A percentile compares a stretch with the other conserved stretches of the same genome.
phyloP scores from a whole-genome alignment of 2,797 vertebrate species.

The Lates japonicus region DNA sequence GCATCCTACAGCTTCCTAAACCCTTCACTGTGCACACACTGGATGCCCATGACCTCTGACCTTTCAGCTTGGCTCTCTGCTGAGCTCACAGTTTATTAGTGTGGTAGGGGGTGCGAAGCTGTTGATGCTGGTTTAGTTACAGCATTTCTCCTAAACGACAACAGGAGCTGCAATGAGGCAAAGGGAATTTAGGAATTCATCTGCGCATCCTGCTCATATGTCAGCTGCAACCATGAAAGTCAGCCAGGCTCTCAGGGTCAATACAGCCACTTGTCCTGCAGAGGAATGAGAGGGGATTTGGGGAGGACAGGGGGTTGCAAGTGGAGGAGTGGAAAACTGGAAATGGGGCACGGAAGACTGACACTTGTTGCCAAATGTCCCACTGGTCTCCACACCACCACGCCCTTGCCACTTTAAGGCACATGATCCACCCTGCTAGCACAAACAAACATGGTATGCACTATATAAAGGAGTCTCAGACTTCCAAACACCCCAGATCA shows the following conservation, averaged over 20 bases:
- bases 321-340: conserved; percentile 70
- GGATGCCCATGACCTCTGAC: conserved; percentile 60
- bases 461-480: conserved; percentile 83
- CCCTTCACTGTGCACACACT: conserved; percentile 38
- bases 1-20: conserved; percentile 48
- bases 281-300: conserved; percentile 36
- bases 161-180: conserved; percentile 56
- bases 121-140: conserved; percentile 59
- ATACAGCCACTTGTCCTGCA: conserved; percentile 63
- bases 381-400: conserved; percentile 49
- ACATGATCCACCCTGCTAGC: conserved; percentile 55
- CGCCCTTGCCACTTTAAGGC: conserved; percentile 54
- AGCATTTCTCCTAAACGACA: conserved; percentile 41
- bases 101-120: conserved; percentile 33
- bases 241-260: conserved; percentile 57
- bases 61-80: conserved; percentile 59
- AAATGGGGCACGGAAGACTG: conserved; percentile 48
- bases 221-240: conserved; percentile 57
- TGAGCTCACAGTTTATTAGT: conserved; percentile 49
- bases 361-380: conserved; percentile 58
- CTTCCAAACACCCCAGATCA: conserved; percentile 72
- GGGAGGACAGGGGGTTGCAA: conserved; percentile 34
- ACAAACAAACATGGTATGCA: conserved; percentile 81
- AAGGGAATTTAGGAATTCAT: conserved; percentile 51
- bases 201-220: conserved; percentile 43